Conservation (phyloP, 1,140 invertebrate species). For the Goniozus legneri region DNA sequence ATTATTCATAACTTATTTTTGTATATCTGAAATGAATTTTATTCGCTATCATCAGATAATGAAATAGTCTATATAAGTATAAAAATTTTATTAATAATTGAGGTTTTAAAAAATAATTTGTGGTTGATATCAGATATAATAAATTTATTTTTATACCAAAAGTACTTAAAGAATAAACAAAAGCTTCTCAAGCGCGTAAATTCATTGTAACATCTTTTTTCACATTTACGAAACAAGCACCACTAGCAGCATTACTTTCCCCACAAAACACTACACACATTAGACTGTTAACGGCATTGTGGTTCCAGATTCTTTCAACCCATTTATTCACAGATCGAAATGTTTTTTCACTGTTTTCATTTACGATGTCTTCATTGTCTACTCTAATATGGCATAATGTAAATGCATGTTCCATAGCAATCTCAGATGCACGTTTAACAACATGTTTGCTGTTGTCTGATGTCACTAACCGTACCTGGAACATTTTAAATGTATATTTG, state of each 20-base stretch:
- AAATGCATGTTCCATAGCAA: slow-evolving; percentile 53
- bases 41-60: no score
- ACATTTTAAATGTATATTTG: slow-evolving; percentile 1
- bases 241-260: slow-evolving; percentile 46
- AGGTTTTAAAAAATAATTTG: no score
- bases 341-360: slow-evolving; percentile 47
- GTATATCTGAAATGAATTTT: no score
- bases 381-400: slow-evolving; percentile 62
- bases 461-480: slow-evolving; percentile 40
- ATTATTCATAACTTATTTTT: no score
- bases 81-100: no score
- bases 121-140: no score
- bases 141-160: no score
- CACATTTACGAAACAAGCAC: slow-evolving; percentile 54
- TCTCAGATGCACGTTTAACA: slow-evolving; percentile 53
- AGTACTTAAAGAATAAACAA: no score
- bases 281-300: slow-evolving; percentile 54
- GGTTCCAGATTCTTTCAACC: slow-evolving; percentile 61
- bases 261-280: slow-evolving; percentile 61
- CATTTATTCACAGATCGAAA: slow-evolving; percentile 60
- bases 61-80: no score
- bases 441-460: slow-evolving; percentile 53
- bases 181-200: no score
- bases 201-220: slow-evolving; percentile 45
- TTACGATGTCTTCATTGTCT: slow-evolving; percentile 37